A percentile compares a stretch with the other conserved stretches of the same genome.
These are phyloP conservation scores for Drosophila niveifrons DNA, from an alignment of 2,888 invertebrate species.

Conservation along the genomic window DNA sequence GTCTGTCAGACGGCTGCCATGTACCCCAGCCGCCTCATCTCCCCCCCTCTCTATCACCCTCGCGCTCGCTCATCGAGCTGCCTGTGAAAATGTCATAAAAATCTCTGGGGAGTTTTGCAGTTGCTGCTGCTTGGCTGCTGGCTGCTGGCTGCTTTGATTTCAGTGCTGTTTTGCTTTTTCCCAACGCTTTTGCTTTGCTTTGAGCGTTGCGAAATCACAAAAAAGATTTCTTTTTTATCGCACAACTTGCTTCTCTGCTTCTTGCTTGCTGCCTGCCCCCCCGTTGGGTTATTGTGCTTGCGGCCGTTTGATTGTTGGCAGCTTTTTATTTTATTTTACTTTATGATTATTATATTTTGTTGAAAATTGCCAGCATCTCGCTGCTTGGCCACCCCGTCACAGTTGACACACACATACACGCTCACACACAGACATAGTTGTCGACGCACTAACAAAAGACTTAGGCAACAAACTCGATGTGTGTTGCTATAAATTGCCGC, in stretches of 20 bases:
- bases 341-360: conserved; percentile 74
- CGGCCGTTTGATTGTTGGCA: conserved; percentile 58
- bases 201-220: conserved; percentile 72
- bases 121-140: conserved; percentile 52
- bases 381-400: conserved; percentile 49
- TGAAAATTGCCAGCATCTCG: conserved; percentile 64
- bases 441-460: conserved; percentile 63
- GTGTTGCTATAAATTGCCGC: conserved; percentile 50
- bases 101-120: conserved; percentile 78
- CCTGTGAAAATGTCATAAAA: conserved; percentile 80
- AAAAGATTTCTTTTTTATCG: conserved; percentile 75
- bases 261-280: conserved; percentile 18
- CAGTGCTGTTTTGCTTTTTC: conserved; percentile 65
- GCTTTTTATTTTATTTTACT: conserved; percentile 78
- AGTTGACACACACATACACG: conserved; percentile 41
- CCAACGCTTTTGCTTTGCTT: conserved; percentile 72
- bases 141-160: conserved; percentile 72
- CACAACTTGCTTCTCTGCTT: conserved; percentile 41
- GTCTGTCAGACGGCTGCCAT: conserved; percentile 79
- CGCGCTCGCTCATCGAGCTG: conserved; percentile 23
- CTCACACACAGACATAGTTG: background rate
- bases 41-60: conserved; percentile 9
- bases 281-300: conserved; percentile 33
- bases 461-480: conserved; percentile 69
- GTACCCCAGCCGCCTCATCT: conserved; percentile 52